Percentiles rank a stretch among this genome's conserved stretches.
Conservation (phyloP, 1,140 invertebrate genomes). For the Drosophila cardini region DNA sequence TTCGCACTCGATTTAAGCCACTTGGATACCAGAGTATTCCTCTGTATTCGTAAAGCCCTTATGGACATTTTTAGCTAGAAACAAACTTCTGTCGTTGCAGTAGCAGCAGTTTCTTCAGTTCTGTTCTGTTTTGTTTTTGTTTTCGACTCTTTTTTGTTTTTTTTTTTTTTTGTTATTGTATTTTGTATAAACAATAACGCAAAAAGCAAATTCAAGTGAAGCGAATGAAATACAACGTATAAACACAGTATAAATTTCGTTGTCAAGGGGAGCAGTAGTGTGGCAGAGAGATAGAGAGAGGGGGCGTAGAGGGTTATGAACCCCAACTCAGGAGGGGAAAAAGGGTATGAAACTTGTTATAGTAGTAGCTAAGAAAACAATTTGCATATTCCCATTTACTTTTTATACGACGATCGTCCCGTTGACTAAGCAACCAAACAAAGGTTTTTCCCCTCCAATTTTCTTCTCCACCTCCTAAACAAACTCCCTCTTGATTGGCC, state of each 20-base stretch:
- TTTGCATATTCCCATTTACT: constrained; percentile 57
- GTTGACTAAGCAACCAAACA: constrained; percentile 69
- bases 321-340: no score
- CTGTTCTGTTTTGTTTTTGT: constrained; percentile 9
- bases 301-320: background rate
- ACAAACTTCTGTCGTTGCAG: constrained; percentile 21
- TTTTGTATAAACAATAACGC: constrained; percentile 67
- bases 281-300: background rate
- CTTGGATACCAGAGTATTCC: constrained; percentile 6
- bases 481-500: constrained; percentile 2
- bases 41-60: constrained; percentile 2
- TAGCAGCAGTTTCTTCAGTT: constrained; percentile 27
- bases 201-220: constrained; percentile 67
- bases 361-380: constrained; percentile 72
- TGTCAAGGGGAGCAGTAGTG: constrained; percentile 24
- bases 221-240: constrained; percentile 32
- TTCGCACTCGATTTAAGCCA: constrained; percentile 15
- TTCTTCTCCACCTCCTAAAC: background rate
- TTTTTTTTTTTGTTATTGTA: constrained; percentile 15
- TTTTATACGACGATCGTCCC: constrained; percentile 34
- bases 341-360: constrained; percentile 29
- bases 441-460: background rate
- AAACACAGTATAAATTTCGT: constrained; percentile 35
- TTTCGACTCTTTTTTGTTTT: background rate
- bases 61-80: constrained; percentile 29